Evolutionary conservation across 2,797 vertebrate species (phyloP).

Genomic region (Mastacembelus armatus): DNA sequence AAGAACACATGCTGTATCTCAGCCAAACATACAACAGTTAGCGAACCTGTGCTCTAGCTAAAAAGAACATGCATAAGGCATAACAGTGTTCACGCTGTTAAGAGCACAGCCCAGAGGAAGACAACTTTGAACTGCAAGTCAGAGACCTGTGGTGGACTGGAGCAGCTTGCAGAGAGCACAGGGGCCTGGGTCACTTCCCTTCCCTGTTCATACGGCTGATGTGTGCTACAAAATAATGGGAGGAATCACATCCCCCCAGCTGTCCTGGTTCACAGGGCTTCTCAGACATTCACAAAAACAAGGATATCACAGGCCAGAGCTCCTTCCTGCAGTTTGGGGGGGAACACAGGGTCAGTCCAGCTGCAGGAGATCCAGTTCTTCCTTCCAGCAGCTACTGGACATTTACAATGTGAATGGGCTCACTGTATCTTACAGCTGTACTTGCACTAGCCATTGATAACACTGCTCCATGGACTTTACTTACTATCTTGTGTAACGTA

Average conservation of each 20-base stretch:
- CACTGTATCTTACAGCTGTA: conserved; percentile 57
- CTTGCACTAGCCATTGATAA: conserved; percentile 53
- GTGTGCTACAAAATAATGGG: conserved; percentile 68
- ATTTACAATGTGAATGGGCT: conserved; percentile 55
- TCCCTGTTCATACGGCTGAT: conserved; percentile 57
- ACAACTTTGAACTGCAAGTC: conserved; percentile 57
- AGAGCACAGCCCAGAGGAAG: conserved; percentile 46
- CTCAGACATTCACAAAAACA: conserved; percentile 79
- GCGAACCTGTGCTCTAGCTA: background rate
- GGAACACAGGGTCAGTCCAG: conserved; percentile 40
- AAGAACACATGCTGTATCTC: background rate
- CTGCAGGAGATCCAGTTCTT: conserved; percentile 69
- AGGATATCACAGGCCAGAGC: conserved; percentile 58
- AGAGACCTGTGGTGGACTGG: conserved; percentile 47
- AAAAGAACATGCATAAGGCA: conserved; percentile 8
- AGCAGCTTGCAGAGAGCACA: conserved; percentile 55
- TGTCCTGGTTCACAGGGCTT: conserved; percentile 68
- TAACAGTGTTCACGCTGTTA: conserved; percentile 27
- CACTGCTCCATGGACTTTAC: conserved; percentile 18
- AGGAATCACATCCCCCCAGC: conserved; percentile 72
- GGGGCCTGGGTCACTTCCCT: conserved; percentile 70
- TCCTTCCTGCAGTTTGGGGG: conserved; percentile 73
- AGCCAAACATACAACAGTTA: background rate
- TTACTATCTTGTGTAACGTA: conserved; percentile 17
- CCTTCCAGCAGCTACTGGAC: conserved; percentile 69